A percentile compares a stretch with the other conserved stretches of the same genome.
Evolutionary conservation across 2,888 invertebrate genomes (phyloP).

Genomic region (Antheraea assamensis): DNA sequence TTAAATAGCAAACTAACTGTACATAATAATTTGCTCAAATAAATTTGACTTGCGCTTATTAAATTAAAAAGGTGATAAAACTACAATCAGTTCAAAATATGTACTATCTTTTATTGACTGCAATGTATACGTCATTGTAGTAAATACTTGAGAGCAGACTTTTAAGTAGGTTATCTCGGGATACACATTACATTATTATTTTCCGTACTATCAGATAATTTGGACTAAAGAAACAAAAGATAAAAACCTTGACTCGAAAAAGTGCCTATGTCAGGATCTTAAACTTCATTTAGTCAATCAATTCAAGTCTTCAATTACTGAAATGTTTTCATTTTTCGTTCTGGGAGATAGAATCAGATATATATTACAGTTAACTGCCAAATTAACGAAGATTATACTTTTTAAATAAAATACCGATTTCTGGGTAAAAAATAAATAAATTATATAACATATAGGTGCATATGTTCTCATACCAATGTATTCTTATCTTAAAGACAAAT

Average conservation of each 20-base stretch:
- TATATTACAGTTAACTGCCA: not conserved
- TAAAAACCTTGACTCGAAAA: slow-evolving; percentile 1
- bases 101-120: not conserved
- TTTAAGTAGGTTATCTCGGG: slow-evolving; percentile 11
- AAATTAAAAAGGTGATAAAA: not conserved
- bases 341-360: not conserved
- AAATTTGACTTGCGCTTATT: not conserved
- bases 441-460: not conserved
- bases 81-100: not conserved
- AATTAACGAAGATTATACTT: too few relatives aligned
- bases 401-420: too few relatives aligned
- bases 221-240: not conserved
- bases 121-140: not conserved
- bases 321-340: not conserved
- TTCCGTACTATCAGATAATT: not conserved
- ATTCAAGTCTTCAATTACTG: not conserved
- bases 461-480: not conserved
- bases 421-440: too few relatives aligned
- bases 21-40: not conserved
- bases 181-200: not conserved
- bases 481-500: not conserved
- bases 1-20: slow-evolving; percentile 1
- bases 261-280: slow-evolving; percentile 3
- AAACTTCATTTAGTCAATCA: not conserved
- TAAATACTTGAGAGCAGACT: slow-evolving; percentile 1